phyloP scores from a whole-genome alignment of 2,113 vertebrate genomes.

The Oxygymnocypris stewartii region DNA sequence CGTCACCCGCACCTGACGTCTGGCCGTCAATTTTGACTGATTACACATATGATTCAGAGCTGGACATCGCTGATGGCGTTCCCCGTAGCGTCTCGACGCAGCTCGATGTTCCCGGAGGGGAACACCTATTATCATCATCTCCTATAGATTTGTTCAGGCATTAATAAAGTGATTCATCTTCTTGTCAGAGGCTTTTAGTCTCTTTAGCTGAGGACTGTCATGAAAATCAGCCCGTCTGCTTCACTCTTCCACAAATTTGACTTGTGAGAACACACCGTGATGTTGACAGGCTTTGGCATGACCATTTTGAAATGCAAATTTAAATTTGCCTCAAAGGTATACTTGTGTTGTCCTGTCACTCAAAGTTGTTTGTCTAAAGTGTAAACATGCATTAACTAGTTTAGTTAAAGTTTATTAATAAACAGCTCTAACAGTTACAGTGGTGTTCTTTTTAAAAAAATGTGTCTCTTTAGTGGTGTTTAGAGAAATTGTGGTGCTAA shows the following conservation, averaged over 20 bases:
- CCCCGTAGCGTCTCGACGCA: no score
- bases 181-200: constrained; percentile 24
- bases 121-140: neutral
- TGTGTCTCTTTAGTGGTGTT: neutral
- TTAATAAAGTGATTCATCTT: constrained; percentile 15
- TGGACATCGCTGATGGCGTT: no score
- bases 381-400: constrained; percentile 2
- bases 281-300: constrained; percentile 8
- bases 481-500: neutral
- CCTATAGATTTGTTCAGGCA: constrained; percentile 4
- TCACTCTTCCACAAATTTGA: neutral
- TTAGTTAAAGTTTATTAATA: neutral
- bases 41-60: no score
- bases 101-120: no score
- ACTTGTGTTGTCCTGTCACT: constrained; percentile 12
- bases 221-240: constrained; percentile 14
- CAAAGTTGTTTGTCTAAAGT: constrained; percentile 5
- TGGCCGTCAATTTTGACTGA: no score
- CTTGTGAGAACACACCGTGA: constrained; percentile 11
- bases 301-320: constrained; percentile 37
- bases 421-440: neutral
- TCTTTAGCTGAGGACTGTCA: constrained; percentile 8
- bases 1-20: no score
- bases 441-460: neutral
- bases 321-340: constrained; percentile 4